Conservation (phyloP, 2,888 invertebrate species). For the Scaptomyza flava region DNA sequence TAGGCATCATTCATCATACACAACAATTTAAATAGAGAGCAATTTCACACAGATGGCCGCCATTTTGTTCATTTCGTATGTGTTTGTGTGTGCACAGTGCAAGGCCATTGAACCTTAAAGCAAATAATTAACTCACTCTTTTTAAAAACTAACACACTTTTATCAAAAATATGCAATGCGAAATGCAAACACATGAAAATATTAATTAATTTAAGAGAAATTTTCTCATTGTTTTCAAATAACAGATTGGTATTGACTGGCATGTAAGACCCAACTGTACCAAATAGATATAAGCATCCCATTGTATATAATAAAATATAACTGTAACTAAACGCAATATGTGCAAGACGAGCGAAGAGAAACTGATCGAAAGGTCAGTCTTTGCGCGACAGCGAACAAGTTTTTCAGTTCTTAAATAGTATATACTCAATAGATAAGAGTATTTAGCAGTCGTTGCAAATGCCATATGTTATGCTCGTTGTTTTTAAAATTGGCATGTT, state of each 20-base stretch:
- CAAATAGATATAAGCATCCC: no score
- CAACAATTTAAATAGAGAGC: conserved; percentile 24
- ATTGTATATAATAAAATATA: no score
- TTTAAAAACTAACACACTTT: neutral
- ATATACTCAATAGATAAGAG: neutral
- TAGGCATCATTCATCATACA: conserved; percentile 34
- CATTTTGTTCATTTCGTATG: conserved; percentile 32
- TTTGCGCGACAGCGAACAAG: no score
- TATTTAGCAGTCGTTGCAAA: neutral
- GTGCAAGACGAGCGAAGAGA: no score
- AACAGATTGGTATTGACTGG: neutral
- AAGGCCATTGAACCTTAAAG: conserved; percentile 46
- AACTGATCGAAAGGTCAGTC: no score
- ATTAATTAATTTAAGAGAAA: conserved; percentile 10
- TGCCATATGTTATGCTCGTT: neutral
- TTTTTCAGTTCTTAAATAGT: no score
- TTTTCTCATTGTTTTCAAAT: neutral
- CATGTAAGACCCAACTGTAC: no score
- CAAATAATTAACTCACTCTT: conserved; percentile 4
- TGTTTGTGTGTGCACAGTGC: conserved; percentile 5
- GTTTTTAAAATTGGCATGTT: no score
- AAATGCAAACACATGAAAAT: conserved; percentile 5
- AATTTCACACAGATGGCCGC: conserved; percentile 24
- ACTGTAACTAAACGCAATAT: no score
- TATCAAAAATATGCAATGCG: neutral